phyloP scores from a whole-genome alignment of 2,888 invertebrate species.

The Phortica magna region DNA sequence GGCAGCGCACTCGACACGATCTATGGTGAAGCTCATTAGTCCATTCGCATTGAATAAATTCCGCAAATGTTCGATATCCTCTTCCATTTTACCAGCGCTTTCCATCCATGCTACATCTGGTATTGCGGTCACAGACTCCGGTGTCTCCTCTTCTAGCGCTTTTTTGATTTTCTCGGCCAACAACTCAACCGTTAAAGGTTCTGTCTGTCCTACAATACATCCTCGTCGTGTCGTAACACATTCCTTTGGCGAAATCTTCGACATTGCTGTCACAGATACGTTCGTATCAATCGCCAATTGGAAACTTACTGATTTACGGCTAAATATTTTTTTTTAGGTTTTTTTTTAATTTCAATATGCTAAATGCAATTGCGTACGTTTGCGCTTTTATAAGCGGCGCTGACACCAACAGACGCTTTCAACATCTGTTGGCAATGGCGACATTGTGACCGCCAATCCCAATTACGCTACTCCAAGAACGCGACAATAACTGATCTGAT shows the following conservation, averaged over 20 bases:
- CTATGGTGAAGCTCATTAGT: conserved; percentile 64
- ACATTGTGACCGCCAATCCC: background rate
- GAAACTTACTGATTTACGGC: background rate
- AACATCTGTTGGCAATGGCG: background rate
- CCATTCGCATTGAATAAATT: conserved; percentile 58
- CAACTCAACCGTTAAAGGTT: background rate
- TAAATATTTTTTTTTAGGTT: background rate
- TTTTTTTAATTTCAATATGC: background rate
- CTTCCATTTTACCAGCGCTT: conserved; percentile 52
- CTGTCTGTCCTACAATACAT: too few relatives aligned
- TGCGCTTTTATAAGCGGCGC: background rate
- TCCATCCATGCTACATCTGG: background rate
- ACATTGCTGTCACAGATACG: background rate
- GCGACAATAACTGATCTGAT: background rate
- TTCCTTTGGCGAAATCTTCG: background rate
- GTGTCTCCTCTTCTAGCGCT: background rate
- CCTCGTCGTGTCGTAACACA: too few relatives aligned
- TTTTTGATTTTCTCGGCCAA: background rate
- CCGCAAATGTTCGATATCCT: conserved; percentile 68
- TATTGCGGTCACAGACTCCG: background rate
- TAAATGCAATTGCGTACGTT: background rate
- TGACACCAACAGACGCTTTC: background rate
- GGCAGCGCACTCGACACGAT: conserved; percentile 64
- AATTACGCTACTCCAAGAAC: background rate
- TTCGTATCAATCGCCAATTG: background rate